Evolutionary conservation across 1,140 invertebrate species (phyloP), one percentile per base, ranked within the genome.

Genomic region (Pollicipes pollicipes): DNA sequence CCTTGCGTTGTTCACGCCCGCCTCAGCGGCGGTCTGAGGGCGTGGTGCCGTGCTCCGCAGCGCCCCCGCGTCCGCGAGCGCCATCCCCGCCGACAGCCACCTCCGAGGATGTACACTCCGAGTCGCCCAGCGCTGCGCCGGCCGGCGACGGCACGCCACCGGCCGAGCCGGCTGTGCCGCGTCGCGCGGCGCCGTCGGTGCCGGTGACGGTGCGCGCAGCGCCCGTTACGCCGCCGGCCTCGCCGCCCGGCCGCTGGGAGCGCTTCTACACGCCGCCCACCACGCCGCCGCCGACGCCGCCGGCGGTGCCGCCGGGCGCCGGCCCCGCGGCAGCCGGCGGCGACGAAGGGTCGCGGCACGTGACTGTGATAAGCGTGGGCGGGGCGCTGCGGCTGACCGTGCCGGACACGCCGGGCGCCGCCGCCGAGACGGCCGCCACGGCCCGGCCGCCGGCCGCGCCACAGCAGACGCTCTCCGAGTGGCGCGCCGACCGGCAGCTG

Each of bases 321-420:
- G 31, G 66, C 66, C 35, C 6, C 6, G 35, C 17, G 6, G 35
- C 35, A 8, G 35, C 35, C 35, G 35, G 70, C 21, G 73, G n/a
- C n/a, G n/a, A n/a, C n/a, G n/a, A n/a, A n/a, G n/a, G n/a, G n/a
- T n/a, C n/a, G n/a, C n/a, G 72, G 30, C 73, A 74, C 70, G 75
- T 74, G 37, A 75, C 73, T 3, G 74, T 75, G 24, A 75, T 75
- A 66, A 75, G 63, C 66, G 74, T 75, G 72, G 74, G 10, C 72
- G 73, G 8, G 45, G 37, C 28, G 66, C 66, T 32, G 74, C 37
- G 16, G 35, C 35, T 21, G 64, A 68, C 1, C 70, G 30, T 28
- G 69, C 71, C 35, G 26, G 71, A 64, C 72, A 71, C 6, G 66
- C 71, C 0, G 6, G 72, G n/a, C 71, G 70, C 24, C 73, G 69